Base-by-base conservation (phyloP, 2,113 vertebrate species). In the Neotragus pygmaeus region DNA sequence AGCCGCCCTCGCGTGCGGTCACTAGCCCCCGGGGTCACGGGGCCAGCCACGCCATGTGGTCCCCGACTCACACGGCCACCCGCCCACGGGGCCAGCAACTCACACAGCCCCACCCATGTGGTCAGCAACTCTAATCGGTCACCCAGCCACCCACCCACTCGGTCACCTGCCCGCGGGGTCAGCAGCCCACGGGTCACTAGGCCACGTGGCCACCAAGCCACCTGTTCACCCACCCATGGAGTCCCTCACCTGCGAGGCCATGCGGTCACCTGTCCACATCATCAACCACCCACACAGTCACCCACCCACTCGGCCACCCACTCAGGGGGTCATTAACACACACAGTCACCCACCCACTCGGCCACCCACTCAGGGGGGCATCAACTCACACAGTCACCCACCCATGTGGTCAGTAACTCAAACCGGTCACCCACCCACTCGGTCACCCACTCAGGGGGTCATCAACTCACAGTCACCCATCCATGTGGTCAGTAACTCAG, bases 401-500 rank as follows among this genome's bases (percentile, higher is more conserved):
- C 30, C 33, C 62, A 17, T 64, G 62, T 4, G 30, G 62, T n/a
- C 62, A 64, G 3, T 2, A 64, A 64, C 30, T 64, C 62, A 64
- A 3, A 33, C 30, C 12, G 7, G 30, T 15, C 58, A 60, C 58
- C 27, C 2, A 5, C 27, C 25, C 4, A 57, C 10, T 4, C 9
- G 9, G 57, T 60, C 55, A 9, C 55, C 55, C 2, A 3, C 3
- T 8, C 55, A 25, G 1, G 6, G 2, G 6, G 15, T 21, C 57
- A 58, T 23, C 21, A 0, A 15, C 23, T 23, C 55, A 57, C 0
- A 8, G 2, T 2, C 55, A 57, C 7, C 7, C 23, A 23, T 21
- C 8, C 55, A 57, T 2, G 9, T 0, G 3, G 11, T 58, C 28
- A n/a, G n/a, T n/a, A n/a, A n/a, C n/a, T n/a, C n/a, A n/a, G n/a